phyloP scores from a whole-genome alignment of 2,888 invertebrate genomes.

The Trilocha varians region DNA sequence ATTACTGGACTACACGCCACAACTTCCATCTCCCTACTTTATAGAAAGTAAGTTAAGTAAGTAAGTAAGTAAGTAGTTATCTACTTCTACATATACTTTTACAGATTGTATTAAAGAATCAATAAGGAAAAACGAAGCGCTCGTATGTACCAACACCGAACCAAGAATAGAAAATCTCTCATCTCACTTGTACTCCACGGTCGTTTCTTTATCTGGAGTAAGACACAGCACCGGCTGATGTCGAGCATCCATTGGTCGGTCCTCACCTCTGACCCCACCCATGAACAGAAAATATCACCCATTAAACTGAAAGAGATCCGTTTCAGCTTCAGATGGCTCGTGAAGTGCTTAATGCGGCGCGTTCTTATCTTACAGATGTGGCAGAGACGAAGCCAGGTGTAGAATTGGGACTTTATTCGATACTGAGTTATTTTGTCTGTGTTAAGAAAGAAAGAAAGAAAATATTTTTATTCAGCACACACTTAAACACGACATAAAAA shows the following conservation, averaged over 20 bases:
- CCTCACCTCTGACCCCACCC: slow-evolving; percentile 68
- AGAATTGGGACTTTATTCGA: background rate
- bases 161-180: slow-evolving; percentile 54
- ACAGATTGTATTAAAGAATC: too few relatives aligned
- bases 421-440: too few relatives aligned
- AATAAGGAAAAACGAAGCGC: too few relatives aligned
- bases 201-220: slow-evolving; percentile 34
- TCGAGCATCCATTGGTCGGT: slow-evolving; percentile 51
- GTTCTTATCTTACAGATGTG: slow-evolving; percentile 39
- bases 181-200: slow-evolving; percentile 42
- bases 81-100: too few relatives aligned
- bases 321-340: slow-evolving; percentile 49
- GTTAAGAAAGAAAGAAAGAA: too few relatives aligned
- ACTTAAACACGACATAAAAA: too few relatives aligned
- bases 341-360: slow-evolving; percentile 39
- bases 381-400: background rate
- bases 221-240: slow-evolving; percentile 31
- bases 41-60: too few relatives aligned
- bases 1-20: too few relatives aligned
- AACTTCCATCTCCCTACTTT: too few relatives aligned
- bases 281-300: slow-evolving; percentile 64
- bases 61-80: too few relatives aligned
- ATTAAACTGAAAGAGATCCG: slow-evolving; percentile 61
- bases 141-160: slow-evolving; percentile 24
- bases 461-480: too few relatives aligned